Percentiles rank a stretch among this genome's conserved stretches.
These are phyloP conservation scores for Danio choprae DNA, from an alignment of 2,797 vertebrate species.

Conservation along the genomic window DNA sequence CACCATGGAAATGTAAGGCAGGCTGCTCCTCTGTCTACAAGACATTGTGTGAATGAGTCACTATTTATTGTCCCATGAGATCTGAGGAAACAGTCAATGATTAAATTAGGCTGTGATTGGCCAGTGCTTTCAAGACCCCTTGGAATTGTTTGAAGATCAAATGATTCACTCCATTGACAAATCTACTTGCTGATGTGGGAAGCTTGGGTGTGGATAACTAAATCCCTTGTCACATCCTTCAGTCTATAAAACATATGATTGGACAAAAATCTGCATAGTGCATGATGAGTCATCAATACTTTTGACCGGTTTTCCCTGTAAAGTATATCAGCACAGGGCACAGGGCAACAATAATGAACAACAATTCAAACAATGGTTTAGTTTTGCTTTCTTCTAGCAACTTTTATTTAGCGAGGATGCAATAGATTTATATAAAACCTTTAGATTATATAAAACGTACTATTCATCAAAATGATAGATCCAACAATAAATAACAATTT, in stretches of 20 bases:
- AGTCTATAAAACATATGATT: too few relatives aligned
- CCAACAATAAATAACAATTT: too few relatives aligned
- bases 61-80: background rate
- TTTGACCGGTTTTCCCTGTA: too few relatives aligned
- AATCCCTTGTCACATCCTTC: too few relatives aligned
- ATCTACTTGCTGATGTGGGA: background rate
- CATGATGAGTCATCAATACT: too few relatives aligned
- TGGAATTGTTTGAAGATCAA: too few relatives aligned
- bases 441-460: too few relatives aligned
- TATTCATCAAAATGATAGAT: too few relatives aligned
- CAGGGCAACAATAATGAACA: too few relatives aligned
- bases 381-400: background rate
- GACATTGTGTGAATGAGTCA: conserved; percentile 2
- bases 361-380: too few relatives aligned
- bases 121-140: background rate
- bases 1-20: background rate
- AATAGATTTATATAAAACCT: background rate
- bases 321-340: too few relatives aligned
- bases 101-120: background rate
- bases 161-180: background rate
- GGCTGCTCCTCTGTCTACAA: conserved; percentile 8
- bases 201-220: background rate
- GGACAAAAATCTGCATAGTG: too few relatives aligned
- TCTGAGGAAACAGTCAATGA: background rate
- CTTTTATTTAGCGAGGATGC: background rate